phyloP scores from a whole-genome alignment of 2,113 vertebrate species.

The Anseranas semipalmata region DNA sequence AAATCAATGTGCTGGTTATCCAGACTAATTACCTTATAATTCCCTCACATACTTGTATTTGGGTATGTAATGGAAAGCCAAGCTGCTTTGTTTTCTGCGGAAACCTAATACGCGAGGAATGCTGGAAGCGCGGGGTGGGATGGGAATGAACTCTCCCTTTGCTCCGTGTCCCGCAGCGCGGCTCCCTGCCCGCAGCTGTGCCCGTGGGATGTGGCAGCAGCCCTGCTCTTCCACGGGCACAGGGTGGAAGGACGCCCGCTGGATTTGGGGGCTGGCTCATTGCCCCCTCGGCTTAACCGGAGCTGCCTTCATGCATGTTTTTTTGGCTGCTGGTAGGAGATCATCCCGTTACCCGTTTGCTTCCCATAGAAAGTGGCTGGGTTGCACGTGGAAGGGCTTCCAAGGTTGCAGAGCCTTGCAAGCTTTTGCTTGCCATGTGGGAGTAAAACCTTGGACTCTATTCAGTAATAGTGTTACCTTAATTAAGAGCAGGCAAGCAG shows the following conservation, averaged over 20 bases:
- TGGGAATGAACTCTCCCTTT: not conserved
- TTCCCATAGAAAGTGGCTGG: not conserved
- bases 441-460: not conserved
- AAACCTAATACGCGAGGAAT: not conserved
- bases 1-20: not conserved
- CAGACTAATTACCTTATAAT: conserved; percentile 7
- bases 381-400: not conserved
- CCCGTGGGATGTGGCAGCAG: not conserved
- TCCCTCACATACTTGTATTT: not conserved
- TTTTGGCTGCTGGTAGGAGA: not conserved
- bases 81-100: not conserved
- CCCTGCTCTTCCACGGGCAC: rapidly evolving
- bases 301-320: not conserved
- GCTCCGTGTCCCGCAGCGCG: not conserved
- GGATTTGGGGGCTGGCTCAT: not conserved
- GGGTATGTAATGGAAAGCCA: conserved; percentile 24
- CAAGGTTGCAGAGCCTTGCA: not conserved
- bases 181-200: not conserved
- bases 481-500: not conserved
- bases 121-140: not conserved
- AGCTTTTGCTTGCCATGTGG: conserved; percentile 12
- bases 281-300: not conserved
- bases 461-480: not conserved
- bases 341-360: not conserved
- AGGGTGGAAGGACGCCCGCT: not conserved